These are phyloP conservation scores for Lasius platythorax DNA, from an alignment of 2,888 invertebrate species.

Conservation along the genomic window DNA sequence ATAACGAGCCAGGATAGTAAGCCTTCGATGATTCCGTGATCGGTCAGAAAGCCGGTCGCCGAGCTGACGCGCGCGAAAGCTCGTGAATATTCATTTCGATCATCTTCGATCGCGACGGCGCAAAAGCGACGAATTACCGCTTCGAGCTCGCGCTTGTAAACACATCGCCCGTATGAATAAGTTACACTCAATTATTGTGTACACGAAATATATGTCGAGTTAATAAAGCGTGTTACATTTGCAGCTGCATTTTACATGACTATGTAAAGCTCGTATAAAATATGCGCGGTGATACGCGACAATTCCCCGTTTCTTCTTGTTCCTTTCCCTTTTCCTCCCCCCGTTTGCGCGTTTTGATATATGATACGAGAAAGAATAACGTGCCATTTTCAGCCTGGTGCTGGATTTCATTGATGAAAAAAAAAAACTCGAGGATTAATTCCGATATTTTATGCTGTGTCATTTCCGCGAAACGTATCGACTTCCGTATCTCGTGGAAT, in stretches of 20 bases:
- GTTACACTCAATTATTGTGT: slow-evolving; percentile 46
- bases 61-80: slow-evolving; percentile 5
- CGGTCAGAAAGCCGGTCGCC: slow-evolving; percentile 15
- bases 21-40: slow-evolving; percentile 19
- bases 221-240: slow-evolving; percentile 46
- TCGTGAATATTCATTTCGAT: slow-evolving; percentile 50
- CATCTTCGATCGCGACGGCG: slow-evolving; percentile 38
- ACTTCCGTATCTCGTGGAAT: slow-evolving; percentile 9
- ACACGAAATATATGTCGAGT: slow-evolving; percentile 40
- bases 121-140: slow-evolving; percentile 22
- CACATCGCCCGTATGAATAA: slow-evolving; percentile 46
- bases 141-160: slow-evolving; percentile 25
- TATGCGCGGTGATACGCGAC: background rate
- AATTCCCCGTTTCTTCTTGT: background rate
- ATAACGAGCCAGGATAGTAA: slow-evolving; percentile 24
- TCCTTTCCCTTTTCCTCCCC: background rate
- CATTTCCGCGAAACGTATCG: slow-evolving; percentile 7
- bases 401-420: background rate
- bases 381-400: background rate
- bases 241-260: slow-evolving; percentile 47
- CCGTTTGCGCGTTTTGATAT: background rate
- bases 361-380: background rate
- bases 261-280: slow-evolving; percentile 20
- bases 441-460: background rate
- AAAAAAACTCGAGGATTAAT: background rate